phyloP scores from a whole-genome alignment of 2,888 invertebrate species.

The Tenthredo amoena region DNA sequence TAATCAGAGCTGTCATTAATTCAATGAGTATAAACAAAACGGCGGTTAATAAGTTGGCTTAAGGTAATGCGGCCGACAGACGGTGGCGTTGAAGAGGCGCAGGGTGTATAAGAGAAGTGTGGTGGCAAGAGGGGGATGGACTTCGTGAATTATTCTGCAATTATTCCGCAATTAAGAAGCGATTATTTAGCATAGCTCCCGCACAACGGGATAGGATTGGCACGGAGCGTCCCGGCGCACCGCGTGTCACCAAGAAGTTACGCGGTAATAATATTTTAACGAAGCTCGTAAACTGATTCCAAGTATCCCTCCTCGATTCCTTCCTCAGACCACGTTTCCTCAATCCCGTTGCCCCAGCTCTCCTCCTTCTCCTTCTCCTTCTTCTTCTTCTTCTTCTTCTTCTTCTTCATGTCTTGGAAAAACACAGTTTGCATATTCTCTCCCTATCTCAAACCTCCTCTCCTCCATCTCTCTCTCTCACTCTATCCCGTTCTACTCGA shows the following conservation, averaged over 20 bases:
- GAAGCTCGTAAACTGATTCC: constrained; percentile 76
- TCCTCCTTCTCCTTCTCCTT: constrained; percentile 28
- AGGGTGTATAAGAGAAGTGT: not conserved
- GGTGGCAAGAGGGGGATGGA: constrained; percentile 11
- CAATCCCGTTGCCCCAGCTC: constrained; percentile 39
- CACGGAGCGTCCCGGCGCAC: constrained; percentile 50
- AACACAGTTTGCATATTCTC: constrained; percentile 75
- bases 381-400: not conserved
- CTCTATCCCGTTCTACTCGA: constrained; percentile 41
- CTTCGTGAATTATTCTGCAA: constrained; percentile 70
- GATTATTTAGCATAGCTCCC: constrained; percentile 75
- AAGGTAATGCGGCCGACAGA: constrained; percentile 59
- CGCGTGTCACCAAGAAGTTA: constrained; percentile 76
- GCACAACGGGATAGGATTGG: not conserved
- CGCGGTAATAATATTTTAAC: constrained; percentile 76
- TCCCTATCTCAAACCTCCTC: constrained; percentile 59
- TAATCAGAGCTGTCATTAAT: not conserved
- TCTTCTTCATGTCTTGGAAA: constrained; percentile 64
- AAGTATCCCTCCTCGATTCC: constrained; percentile 59
- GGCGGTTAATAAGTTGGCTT: constrained; percentile 1
- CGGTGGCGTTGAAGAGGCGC: constrained; percentile 44
- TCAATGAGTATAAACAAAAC: constrained; percentile 24
- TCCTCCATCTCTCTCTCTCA: constrained; percentile 40
- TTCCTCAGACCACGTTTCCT: not conserved
- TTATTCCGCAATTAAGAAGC: constrained; percentile 77